Evolutionary conservation across 2,113 vertebrate genomes (phyloP).

Genomic region (Erythrolamprus reginae): DNA sequence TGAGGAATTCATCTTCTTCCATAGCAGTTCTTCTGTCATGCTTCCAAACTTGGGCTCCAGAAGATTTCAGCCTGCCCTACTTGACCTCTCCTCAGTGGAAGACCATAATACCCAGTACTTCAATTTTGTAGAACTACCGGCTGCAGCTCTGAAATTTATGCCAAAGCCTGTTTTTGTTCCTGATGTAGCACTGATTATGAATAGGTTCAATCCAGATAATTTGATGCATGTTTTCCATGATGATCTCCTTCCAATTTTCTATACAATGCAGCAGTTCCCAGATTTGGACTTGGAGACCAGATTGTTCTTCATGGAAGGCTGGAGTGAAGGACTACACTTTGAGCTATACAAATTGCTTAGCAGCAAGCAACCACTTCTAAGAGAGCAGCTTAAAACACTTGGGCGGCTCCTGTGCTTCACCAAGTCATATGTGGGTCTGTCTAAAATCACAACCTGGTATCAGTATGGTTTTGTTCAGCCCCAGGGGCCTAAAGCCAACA

Average conservation of each 20-base stretch:
- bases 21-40: constrained; percentile 90
- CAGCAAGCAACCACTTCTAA: constrained; percentile 89
- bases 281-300: constrained; percentile 84
- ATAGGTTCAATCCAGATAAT: constrained; percentile 97
- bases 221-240: constrained; percentile 98
- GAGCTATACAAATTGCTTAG: constrained; percentile 91
- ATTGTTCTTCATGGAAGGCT: constrained; percentile 96
- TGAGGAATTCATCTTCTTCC: constrained; percentile 95
- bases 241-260: constrained; percentile 90
- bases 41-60: constrained; percentile 91
- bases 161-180: constrained; percentile 94
- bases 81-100: constrained; percentile 93
- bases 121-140: constrained; percentile 93
- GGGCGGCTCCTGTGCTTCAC: constrained; percentile 95
- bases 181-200: constrained; percentile 87
- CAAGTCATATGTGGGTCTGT: constrained; percentile 89
- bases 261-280: constrained; percentile 90
- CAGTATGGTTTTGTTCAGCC: constrained; percentile 97
- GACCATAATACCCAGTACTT: constrained; percentile 99
- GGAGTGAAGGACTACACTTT: constrained; percentile 88
- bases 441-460: constrained; percentile 98
- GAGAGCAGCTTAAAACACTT: constrained; percentile 84
- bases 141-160: constrained; percentile 87
- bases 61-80: constrained; percentile 91
- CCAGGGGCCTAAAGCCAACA: constrained; percentile 95